Conservation (phyloP, 2,888 invertebrate genomes). For the Tipula helvola region DNA sequence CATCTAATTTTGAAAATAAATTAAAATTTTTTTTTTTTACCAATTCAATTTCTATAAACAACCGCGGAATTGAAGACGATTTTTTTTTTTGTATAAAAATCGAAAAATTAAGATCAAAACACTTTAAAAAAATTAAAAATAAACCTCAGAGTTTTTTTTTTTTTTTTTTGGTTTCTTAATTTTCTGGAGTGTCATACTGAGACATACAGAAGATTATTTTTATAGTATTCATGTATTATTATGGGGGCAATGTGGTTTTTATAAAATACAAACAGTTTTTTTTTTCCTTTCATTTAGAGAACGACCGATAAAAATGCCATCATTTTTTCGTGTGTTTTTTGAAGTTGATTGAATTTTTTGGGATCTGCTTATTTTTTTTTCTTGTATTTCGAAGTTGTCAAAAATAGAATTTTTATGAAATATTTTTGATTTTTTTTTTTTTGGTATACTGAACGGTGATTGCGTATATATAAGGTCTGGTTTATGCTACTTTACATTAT, state of each 20-base stretch:
- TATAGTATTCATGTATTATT: not conserved
- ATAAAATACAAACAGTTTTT: not conserved
- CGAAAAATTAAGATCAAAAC: not conserved
- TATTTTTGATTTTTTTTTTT: not conserved
- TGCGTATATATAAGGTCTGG: not conserved
- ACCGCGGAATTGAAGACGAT: not conserved
- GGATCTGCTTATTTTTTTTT: not conserved
- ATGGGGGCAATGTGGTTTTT: not conserved
- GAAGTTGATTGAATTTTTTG: not conserved
- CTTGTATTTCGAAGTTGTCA: not conserved
- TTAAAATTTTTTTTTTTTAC: not conserved
- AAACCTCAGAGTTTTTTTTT: not conserved
- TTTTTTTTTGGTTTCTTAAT: not conserved
- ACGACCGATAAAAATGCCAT: slow-evolving; percentile 4
- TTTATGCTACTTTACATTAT: not conserved
- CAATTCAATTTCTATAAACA: not conserved
- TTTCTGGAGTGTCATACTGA: slow-evolving; percentile 4
- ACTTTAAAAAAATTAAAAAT: not conserved
- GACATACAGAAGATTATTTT: not conserved
- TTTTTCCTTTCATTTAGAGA: not conserved
- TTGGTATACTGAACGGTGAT: not conserved
- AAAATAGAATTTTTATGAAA: not conserved
- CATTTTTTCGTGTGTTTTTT: not conserved
- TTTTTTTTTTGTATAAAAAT: not conserved
- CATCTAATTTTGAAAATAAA: not conserved